Conservation (phyloP, 2,113 vertebrate species). For the Platanista minor region DNA sequence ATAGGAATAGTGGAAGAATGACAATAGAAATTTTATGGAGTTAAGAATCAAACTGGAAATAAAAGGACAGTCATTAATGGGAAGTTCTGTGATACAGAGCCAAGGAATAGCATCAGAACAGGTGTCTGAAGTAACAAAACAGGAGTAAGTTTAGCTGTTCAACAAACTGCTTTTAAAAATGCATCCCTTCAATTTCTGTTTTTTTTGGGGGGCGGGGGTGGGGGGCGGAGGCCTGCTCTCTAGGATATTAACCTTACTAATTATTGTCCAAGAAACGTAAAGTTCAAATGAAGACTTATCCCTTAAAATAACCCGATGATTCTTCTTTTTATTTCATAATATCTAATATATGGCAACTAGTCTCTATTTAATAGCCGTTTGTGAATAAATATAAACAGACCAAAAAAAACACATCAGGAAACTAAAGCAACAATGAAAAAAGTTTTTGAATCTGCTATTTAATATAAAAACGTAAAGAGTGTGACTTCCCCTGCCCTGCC, state of each 20-base stretch:
- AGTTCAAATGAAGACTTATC: background rate
- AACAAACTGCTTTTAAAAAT: background rate
- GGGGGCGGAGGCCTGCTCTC: background rate
- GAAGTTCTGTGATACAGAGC: background rate
- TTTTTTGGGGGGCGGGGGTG: too few species aligned
- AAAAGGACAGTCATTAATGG: background rate
- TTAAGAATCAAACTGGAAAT: conserved; percentile 1
- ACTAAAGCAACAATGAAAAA: background rate
- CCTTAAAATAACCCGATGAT: background rate
- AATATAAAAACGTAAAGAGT: background rate
- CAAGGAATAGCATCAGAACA: background rate
- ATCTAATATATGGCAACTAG: background rate
- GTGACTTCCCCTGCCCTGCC: background rate
- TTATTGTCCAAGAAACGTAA: background rate
- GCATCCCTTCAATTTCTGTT: background rate
- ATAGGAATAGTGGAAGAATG: background rate
- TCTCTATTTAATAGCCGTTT: background rate
- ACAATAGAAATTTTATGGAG: background rate
- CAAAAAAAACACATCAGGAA: background rate
- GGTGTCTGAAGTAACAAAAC: background rate
- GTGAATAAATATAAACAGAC: background rate
- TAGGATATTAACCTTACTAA: background rate
- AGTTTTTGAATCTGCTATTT: background rate
- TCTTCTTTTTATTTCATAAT: background rate
- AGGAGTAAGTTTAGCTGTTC: background rate